These are phyloP conservation scores for Chelonoidis abingdonii DNA, from an alignment of 2,113 vertebrate genomes.

Conservation along the genomic window DNA sequence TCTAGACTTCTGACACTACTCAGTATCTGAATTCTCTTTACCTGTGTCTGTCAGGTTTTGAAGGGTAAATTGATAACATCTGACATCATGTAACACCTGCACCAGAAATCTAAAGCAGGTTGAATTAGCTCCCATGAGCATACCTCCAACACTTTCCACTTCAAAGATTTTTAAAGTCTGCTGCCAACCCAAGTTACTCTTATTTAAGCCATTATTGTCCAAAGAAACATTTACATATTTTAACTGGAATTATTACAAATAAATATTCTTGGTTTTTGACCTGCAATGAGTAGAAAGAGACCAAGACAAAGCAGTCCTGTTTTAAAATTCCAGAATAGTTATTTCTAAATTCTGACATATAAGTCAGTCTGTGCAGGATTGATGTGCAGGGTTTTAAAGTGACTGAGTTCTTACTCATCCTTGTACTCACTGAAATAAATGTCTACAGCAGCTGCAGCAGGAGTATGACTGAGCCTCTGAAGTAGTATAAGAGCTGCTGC, in stretches of 20 bases:
- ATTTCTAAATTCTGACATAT: neutral
- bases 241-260: neutral
- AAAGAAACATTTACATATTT: neutral
- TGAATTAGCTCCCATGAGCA: neutral
- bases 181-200: neutral
- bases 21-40: neutral
- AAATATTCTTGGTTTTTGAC: neutral
- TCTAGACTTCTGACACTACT: accelerated
- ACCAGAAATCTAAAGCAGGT: neutral
- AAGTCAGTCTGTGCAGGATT: neutral
- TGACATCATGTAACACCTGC: neutral
- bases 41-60: neutral
- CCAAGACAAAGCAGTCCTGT: neutral
- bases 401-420: neutral
- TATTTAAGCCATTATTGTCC: neutral
- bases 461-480: neutral
- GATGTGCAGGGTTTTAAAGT: neutral
- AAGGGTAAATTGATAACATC: neutral
- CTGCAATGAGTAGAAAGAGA: neutral
- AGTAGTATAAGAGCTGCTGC: neutral
- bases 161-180: neutral
- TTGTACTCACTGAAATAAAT: neutral
- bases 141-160: neutral
- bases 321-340: neutral
- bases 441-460: neutral